These are phyloP conservation scores for Crotalus horridus DNA, from an alignment of 2,113 vertebrate species.

Conservation along the genomic window DNA sequence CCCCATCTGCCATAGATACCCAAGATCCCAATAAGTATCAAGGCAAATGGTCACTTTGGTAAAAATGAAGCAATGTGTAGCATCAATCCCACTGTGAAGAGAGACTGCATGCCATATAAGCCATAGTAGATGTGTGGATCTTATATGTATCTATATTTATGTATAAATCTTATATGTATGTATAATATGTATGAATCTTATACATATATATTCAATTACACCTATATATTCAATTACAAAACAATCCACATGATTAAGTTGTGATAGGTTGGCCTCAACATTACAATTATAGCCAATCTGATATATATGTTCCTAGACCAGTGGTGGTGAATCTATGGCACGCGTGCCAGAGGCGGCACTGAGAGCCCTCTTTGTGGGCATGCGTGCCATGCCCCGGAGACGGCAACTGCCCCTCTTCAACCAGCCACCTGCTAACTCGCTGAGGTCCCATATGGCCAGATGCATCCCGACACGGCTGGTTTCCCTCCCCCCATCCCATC, in stretches of 20 bases:
- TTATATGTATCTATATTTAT: neutral
- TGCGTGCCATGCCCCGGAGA: too few species aligned
- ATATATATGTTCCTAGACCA: neutral
- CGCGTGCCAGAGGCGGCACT: too few species aligned
- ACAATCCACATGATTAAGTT: neutral
- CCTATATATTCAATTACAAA: neutral
- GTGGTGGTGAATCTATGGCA: too few species aligned
- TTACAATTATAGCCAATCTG: neutral
- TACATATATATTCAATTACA: neutral
- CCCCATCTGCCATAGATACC: neutral
- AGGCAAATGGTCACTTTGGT: neutral
- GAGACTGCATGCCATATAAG: neutral
- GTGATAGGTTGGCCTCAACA: neutral
- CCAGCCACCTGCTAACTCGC: too few species aligned
- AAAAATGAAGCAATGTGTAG: neutral
- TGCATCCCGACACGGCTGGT: too few species aligned
- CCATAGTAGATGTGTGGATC: neutral
- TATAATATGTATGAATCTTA: too few species aligned
- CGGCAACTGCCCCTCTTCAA: too few species aligned
- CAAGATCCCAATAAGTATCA: neutral
- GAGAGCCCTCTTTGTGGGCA: too few species aligned
- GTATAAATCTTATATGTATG: too few species aligned
- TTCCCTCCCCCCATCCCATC: too few species aligned
- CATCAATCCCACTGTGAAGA: neutral
- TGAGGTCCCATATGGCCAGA: too few species aligned